These are phyloP conservation scores for Notarius quadriscutis DNA, from an alignment of 2,113 vertebrate genomes.

Conservation along the genomic window DNA sequence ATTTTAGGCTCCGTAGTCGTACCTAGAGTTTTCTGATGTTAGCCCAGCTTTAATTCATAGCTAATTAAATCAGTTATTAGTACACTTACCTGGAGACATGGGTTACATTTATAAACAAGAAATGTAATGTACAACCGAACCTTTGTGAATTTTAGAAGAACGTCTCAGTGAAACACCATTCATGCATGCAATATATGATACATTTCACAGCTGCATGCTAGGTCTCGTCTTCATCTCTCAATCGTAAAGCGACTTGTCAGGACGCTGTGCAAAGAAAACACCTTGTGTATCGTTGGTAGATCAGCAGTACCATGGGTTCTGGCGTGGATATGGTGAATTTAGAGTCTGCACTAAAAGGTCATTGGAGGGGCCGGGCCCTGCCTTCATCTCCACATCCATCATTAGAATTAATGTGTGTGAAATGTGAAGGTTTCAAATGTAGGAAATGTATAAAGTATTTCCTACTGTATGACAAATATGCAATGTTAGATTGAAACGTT, in stretches of 20 bases:
- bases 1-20: too few species aligned
- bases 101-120: not conserved
- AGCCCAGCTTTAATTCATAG: too few species aligned
- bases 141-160: not conserved
- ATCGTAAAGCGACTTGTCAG: not conserved
- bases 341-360: conserved; percentile 67
- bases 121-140: not conserved
- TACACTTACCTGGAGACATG: too few species aligned
- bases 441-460: not conserved
- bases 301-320: conserved; percentile 56
- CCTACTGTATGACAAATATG: not conserved
- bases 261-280: conserved; percentile 35
- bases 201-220: conserved; percentile 28
- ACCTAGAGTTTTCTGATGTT: too few species aligned
- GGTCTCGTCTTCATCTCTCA: not conserved
- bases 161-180: not conserved
- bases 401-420: not conserved
- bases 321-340: conserved; percentile 72
- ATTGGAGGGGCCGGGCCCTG: conserved; percentile 49
- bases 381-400: not conserved
- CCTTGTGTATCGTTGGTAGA: conserved; percentile 45
- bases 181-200: conserved; percentile 1
- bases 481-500: not conserved
- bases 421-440: not conserved
- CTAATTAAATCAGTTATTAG: too few species aligned